Conservation (phyloP, 2,888 invertebrate species). For the Callinectes sapidus region DNA sequence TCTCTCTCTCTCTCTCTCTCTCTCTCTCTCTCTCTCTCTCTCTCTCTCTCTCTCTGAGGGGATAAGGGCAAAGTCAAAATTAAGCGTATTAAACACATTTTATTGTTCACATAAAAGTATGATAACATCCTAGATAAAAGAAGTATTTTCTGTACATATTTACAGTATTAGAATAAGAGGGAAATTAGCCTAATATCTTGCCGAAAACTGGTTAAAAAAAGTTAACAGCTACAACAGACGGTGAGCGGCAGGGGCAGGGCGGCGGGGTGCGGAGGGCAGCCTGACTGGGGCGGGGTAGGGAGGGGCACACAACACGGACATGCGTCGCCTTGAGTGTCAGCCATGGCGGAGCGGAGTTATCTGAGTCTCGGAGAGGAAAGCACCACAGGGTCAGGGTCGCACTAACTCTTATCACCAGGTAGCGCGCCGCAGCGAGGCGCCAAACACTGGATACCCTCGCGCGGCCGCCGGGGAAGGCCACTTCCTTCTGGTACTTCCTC, state of each 20-base stretch:
- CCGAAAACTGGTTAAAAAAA: conserved; percentile 3
- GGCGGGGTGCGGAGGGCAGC: not conserved
- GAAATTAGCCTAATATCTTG: conserved; percentile 39
- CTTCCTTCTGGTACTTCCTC: not conserved
- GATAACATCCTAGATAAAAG: conserved; percentile 66
- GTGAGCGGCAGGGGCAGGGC: not conserved
- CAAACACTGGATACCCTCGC: not conserved
- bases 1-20: not conserved
- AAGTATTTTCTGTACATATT: conserved; percentile 66
- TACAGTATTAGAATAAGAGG: conserved; percentile 57
- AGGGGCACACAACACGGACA: not conserved
- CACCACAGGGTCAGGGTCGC: not conserved
- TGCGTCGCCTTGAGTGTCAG: not conserved
- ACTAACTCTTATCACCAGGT: not conserved
- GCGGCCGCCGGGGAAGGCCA: conserved; percentile 3
- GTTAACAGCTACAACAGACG: conserved; percentile 22
- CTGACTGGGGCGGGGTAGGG: not conserved
- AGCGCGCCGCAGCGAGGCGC: not conserved
- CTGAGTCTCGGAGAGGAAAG: not conserved
- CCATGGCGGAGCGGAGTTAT: not conserved
- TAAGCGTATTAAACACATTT: conserved; percentile 61
- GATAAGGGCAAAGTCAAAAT: conserved; percentile 21
- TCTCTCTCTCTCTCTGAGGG: not conserved
- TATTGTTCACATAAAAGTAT: conserved; percentile 68
- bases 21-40: not conserved